Base-by-base conservation (phyloP, 2,113 vertebrate species). In the Anthoscopus minutus region DNA sequence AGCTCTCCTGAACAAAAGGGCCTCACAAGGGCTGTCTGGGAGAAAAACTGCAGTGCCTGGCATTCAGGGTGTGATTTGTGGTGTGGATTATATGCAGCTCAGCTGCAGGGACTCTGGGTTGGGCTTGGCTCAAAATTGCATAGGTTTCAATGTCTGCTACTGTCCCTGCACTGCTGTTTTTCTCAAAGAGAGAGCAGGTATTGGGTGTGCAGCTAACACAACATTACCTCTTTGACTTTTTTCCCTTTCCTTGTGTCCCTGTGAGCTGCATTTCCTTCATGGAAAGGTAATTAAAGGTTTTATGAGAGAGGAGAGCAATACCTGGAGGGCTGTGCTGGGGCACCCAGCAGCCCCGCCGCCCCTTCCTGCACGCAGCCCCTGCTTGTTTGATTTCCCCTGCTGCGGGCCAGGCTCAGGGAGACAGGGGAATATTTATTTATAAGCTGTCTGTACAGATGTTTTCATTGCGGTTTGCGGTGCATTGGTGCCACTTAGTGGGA, bases 401-500 rank as follows among this genome's bases (percentile, higher is more conserved):
- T 72, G 92, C 4, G 19, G 74, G 56, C 80, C 28, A 45, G 89
- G 76, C 93, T 48, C 62, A 8, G 73, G 77, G 67, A 88, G 81
- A 72, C 69, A 18, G 58, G 81, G 89, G 88, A 94, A 92, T 96
- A 92, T 92, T 96, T 91, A 93, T 85, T 95, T 93, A 80, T 95
- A 84, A 90, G 74, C 76, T 80, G 82, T 84, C 89, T 76, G 76
- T 96, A 76, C 94, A 96, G 93, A 96, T 95, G 93, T 96, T 93
- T 96, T 96, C 89, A 0, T 96, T 92, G 93, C 93, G 95, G 95
- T 97, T 96, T 95, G 97, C 42, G 97, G 97, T 97, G 96, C 96
- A 96, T 97, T 98, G 97, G 97, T 98, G 97, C 98, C 98, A 96
- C 98, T 97, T 97, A 97, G 97, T 97, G 97, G 97, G 97, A 90